Evolutionary conservation across 2,797 vertebrate species (phyloP), one percentile per base, ranked within the genome.

Genomic region (Myoxocephalus aenaeus): DNA sequence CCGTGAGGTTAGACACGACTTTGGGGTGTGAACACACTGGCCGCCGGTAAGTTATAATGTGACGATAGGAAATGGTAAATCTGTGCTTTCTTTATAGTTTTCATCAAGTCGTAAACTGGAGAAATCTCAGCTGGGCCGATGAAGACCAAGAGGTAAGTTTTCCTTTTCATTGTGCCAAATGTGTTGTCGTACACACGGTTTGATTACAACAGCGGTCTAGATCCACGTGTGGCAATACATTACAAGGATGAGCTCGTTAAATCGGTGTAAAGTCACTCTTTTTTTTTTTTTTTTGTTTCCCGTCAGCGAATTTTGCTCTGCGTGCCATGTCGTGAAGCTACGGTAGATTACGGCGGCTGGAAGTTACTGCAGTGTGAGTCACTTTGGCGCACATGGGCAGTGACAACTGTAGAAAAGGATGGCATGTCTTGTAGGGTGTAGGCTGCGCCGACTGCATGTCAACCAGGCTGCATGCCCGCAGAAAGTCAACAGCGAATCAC

Each of bases 351-450:
- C 87, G 87, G 92, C 84, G 81, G 85, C 87, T 94, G 80, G 88
- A 94, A 96, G 93, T 95, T 95, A 88, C 95, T 96, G 95, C 95
- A 96, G 95, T 95, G 95, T 96, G 95, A 96, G 92, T 96, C 95
- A 96, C 95, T 95, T 95, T 94, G 90, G 94, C 94, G 94, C 94
- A 95, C 95, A 94, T 94, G 93, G 93, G 93, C 92, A 95, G 92
- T 90, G 92, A 93, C 93, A 92, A 86, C 82, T 86, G 90, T 85
- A 83, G 70, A 70, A 57, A 77, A 70, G 59, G 83, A 71, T 84
- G 80, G 75, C 11, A 74, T 88, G 87, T 84, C 80, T 84, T 62
- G 79, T 56, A 27, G 83, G 88, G 84, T 89, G 84, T 71, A 88
- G 83, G 64, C 83, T 81, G 87, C 85, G 86, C 80, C 54, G 72